phyloP scores from a whole-genome alignment of 2,888 invertebrate genomes.

The Labia minor region DNA sequence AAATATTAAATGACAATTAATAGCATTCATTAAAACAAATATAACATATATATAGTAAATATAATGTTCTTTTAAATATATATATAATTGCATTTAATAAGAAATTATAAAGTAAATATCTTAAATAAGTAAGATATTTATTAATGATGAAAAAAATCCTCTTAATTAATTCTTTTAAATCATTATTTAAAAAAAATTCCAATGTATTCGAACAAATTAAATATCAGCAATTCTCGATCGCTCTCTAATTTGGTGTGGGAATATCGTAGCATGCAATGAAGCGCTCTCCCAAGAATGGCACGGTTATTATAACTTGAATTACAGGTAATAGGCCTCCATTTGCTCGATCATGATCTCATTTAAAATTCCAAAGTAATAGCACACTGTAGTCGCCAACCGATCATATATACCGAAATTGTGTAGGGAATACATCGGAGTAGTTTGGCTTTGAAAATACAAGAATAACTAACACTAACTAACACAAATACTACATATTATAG shows the following conservation, averaged over 20 bases:
- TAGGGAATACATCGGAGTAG: neutral
- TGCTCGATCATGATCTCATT: slow-evolving; percentile 13
- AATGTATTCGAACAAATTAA: slow-evolving; percentile 13
- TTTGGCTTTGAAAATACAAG: neutral
- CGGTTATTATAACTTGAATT: slow-evolving; percentile 7
- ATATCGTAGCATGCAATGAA: slow-evolving; percentile 5
- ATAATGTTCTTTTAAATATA: too few species aligned
- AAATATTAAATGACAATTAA: too few species aligned
- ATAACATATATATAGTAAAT: too few species aligned
- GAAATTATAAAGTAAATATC: too few species aligned
- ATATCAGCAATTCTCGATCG: neutral
- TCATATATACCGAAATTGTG: neutral
- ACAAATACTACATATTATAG: too few species aligned
- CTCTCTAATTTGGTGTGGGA: slow-evolving; percentile 7
- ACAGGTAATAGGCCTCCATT: slow-evolving; percentile 13
- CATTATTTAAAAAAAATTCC: too few species aligned
- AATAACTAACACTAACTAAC: too few species aligned
- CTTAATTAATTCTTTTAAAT: too few species aligned
- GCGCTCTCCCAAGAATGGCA: slow-evolving; percentile 1
- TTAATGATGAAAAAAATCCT: too few species aligned
- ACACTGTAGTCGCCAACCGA: neutral
- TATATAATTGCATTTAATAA: too few species aligned
- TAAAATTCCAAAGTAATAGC: slow-evolving; percentile 13
- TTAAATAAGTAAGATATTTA: too few species aligned
- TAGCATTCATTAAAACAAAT: too few species aligned